phyloP scores from a whole-genome alignment of 2,888 invertebrate species.

The Tetragnatha montana region DNA sequence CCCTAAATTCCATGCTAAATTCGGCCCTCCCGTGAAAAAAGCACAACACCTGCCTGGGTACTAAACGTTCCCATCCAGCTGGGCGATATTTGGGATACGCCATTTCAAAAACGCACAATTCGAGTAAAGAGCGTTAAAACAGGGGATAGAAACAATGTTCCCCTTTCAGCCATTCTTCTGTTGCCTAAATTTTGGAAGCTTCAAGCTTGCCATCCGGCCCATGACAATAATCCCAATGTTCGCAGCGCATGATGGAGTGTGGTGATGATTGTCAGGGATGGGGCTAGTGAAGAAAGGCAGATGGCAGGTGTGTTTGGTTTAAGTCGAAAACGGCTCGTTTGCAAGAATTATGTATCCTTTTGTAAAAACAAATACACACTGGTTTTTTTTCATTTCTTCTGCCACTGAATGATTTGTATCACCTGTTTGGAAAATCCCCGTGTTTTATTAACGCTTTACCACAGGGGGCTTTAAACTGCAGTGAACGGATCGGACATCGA shows the following conservation, averaged over 20 bases:
- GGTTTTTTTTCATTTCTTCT: slow-evolving; percentile 38
- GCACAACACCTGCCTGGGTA: no score
- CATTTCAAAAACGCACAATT: no score
- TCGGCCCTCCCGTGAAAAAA: no score
- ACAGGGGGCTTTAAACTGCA: neutral
- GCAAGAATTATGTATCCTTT: slow-evolving; percentile 57
- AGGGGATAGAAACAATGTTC: neutral
- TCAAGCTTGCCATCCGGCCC: neutral
- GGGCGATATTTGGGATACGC: no score
- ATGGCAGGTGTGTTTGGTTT: slow-evolving; percentile 62
- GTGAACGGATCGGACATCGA: neutral
- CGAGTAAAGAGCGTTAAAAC: no score
- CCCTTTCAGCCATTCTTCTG: neutral
- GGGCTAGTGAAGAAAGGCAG: slow-evolving; percentile 49
- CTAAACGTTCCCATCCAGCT: no score
- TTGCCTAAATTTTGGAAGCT: neutral
- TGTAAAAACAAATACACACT: slow-evolving; percentile 56
- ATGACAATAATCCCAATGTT: slow-evolving; percentile 33
- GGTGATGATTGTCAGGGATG: slow-evolving; percentile 36
- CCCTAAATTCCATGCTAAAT: no score
- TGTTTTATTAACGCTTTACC: slow-evolving; percentile 17
- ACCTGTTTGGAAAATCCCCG: slow-evolving; percentile 34
- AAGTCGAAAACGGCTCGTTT: slow-evolving; percentile 56
- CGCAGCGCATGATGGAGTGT: slow-evolving; percentile 14
- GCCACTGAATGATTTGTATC: slow-evolving; percentile 48